A percentile compares a stretch with the other conserved stretches of the same genome.
Evolutionary conservation across 1,140 invertebrate species (phyloP).

Genomic region (Phymastichus coffea): DNA sequence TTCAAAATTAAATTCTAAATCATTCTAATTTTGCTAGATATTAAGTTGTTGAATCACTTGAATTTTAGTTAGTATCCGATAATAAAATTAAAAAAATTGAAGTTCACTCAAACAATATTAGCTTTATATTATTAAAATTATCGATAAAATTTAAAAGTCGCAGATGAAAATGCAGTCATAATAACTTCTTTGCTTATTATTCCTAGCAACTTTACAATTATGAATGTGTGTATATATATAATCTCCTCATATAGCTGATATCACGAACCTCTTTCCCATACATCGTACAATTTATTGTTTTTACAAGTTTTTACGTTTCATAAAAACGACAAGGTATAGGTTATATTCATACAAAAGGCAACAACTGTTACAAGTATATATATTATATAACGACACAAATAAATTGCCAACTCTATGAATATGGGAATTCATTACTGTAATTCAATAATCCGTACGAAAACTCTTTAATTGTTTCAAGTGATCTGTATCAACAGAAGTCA

Average conservation of each 20-base stretch:
- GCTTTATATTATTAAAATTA: conserved; percentile 3
- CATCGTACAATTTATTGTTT: neutral
- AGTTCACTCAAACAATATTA: too few species aligned
- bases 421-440: conserved; percentile 3
- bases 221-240: neutral
- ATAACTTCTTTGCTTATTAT: conserved; percentile 2
- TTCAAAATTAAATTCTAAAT: too few species aligned
- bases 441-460: conserved; percentile 23
- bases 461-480: neutral
- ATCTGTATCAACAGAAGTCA: conserved; percentile 1
- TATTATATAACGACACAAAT: conserved; percentile 28
- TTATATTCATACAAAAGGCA: conserved; percentile 41
- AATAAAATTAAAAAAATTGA: too few species aligned
- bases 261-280: conserved; percentile 5
- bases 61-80: too few species aligned
- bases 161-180: conserved; percentile 14
- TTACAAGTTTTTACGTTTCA: neutral
- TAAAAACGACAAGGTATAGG: conserved; percentile 24
- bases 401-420: conserved; percentile 15
- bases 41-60: too few species aligned
- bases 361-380: conserved; percentile 32
- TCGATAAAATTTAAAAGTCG: conserved; percentile 7
- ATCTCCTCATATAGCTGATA: conserved; percentile 12
- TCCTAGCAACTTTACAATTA: conserved; percentile 18
- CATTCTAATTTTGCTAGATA: too few species aligned